Evolutionary conservation across 1,140 invertebrate genomes (phyloP).

Genomic region (Chrysopa pallens): DNA sequence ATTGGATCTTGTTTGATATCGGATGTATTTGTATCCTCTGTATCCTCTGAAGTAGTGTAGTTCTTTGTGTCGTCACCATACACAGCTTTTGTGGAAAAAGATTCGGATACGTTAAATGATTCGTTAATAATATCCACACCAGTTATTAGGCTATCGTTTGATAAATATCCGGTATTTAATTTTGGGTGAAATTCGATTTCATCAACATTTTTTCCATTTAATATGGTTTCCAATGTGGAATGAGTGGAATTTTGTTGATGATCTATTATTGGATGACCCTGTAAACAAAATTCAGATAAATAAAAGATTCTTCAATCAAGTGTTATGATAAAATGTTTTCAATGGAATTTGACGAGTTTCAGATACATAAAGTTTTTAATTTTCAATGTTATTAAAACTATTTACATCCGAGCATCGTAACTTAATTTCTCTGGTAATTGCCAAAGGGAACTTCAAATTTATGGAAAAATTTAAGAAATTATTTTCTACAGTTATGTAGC

Average conservation of each 20-base stretch:
- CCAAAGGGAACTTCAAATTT: too few relatives aligned
- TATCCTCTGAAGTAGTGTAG: neutral
- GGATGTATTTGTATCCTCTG: neutral
- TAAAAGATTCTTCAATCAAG: too few relatives aligned
- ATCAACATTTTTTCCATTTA: conserved; percentile 20
- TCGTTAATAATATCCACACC: neutral
- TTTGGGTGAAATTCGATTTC: conserved; percentile 20
- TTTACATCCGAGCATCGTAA: too few relatives aligned
- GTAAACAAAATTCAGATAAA: too few relatives aligned
- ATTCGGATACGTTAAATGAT: conserved; percentile 17
- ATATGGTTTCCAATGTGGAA: conserved; percentile 16
- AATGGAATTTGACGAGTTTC: too few relatives aligned
- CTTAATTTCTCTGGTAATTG: too few relatives aligned
- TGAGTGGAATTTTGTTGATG: conserved; percentile 11
- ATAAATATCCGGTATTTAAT: neutral
- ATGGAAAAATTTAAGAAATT: too few relatives aligned
- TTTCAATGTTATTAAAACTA: too few relatives aligned
- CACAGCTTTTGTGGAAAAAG: conserved; percentile 28
- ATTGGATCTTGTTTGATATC: conserved; percentile 39
- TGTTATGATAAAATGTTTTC: too few relatives aligned
- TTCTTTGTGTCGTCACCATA: conserved; percentile 25
- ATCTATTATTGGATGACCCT: neutral
- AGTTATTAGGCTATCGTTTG: neutral
- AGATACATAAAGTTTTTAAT: too few relatives aligned
- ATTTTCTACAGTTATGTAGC: too few relatives aligned